phyloP scores from a whole-genome alignment of 2,113 vertebrate species.

The Guaruba guarouba region DNA sequence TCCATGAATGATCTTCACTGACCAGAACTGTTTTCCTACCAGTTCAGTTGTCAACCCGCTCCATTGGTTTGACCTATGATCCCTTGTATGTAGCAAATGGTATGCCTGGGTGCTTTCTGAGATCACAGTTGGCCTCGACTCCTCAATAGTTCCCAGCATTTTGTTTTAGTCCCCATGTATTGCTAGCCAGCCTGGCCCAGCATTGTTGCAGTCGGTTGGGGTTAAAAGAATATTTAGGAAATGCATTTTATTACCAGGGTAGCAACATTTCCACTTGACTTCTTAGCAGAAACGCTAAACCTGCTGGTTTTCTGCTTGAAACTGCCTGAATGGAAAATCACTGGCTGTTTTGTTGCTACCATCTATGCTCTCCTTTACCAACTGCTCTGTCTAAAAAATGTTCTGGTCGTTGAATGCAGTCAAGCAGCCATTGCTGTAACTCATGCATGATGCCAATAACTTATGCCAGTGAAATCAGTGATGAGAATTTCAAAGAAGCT shows the following conservation, averaged over 20 bases:
- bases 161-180: background rate
- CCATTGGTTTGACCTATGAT: background rate
- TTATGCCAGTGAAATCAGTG: conserved; percentile 62
- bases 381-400: conserved; percentile 38
- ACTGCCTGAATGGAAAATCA: conserved; percentile 35
- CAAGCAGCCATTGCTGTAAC: conserved; percentile 58
- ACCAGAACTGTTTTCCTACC: background rate
- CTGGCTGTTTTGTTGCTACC: conserved; percentile 1
- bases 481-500: conserved; percentile 71
- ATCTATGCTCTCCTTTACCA: conserved; percentile 11
- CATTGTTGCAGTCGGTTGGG: background rate
- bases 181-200: background rate
- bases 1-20: background rate
- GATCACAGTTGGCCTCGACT: background rate
- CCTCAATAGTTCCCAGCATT: background rate
- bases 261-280: conserved; percentile 46
- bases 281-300: background rate
- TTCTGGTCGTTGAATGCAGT: conserved; percentile 34
- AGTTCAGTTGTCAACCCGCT: background rate
- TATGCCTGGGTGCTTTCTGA: background rate
- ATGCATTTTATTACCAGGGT: conserved; percentile 39
- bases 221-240: conserved; percentile 35
- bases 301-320: background rate
- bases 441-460: conserved; percentile 67
- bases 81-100: background rate